Percentiles rank a stretch among this genome's conserved stretches.
Evolutionary conservation across 2,888 invertebrate species (phyloP).

Genomic region (Microctonus hyperodae): DNA sequence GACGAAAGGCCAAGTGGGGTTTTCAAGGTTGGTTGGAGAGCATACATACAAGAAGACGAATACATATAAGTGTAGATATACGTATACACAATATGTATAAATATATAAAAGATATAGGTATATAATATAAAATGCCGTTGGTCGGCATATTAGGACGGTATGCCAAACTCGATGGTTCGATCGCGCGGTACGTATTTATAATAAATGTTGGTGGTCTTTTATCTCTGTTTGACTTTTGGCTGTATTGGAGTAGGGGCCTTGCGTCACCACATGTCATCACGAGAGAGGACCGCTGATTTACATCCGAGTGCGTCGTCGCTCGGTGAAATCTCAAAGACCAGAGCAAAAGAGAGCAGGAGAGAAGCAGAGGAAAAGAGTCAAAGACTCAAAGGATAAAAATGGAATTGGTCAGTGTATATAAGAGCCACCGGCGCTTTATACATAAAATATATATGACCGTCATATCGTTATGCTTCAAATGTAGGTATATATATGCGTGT

Average conservation of each 20-base stretch:
- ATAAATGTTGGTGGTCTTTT: conserved; percentile 46
- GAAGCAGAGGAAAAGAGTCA: no score
- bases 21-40: conserved; percentile 20
- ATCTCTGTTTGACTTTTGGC: conserved; percentile 21
- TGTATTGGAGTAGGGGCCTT: conserved; percentile 41
- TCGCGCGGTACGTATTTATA: conserved; percentile 47
- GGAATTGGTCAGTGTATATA: conserved; percentile 17
- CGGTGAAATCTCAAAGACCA: conserved; percentile 30
- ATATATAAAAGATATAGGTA: conserved; percentile 29
- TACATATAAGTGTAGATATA: conserved; percentile 3
- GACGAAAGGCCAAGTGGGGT: conserved; percentile 28
- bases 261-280: conserved; percentile 58
- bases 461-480: conserved; percentile 56
- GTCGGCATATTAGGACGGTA: conserved; percentile 61
- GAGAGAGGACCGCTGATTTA: conserved; percentile 52
- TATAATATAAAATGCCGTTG: conserved; percentile 48
- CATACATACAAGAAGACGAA: not conserved
- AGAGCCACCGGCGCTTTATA: conserved; percentile 44
- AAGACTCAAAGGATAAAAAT: no score
- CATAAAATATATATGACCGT: conserved; percentile 57
- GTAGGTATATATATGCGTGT: conserved; percentile 23
- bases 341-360: conserved; percentile 29
- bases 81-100: not conserved
- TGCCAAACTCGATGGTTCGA: conserved; percentile 46
- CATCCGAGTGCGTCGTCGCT: conserved; percentile 45